Conservation (phyloP, 2,888 invertebrate genomes). For the Hyalella azteca region DNA sequence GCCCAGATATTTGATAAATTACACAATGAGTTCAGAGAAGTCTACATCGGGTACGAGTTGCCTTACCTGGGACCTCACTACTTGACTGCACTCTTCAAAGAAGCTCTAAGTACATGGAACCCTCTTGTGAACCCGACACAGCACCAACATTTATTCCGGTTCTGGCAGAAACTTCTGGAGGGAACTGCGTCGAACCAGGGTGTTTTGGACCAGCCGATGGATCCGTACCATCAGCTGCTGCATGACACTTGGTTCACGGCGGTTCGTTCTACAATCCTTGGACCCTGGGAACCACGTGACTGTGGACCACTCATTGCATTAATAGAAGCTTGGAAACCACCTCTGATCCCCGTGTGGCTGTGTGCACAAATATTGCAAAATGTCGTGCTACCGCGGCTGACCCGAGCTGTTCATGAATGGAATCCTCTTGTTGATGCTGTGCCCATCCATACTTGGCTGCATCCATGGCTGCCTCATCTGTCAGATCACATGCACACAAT, state of each 20-base stretch:
- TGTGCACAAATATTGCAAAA: conserved; percentile 81
- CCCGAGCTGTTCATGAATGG: conserved; percentile 83
- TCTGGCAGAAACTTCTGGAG: conserved; percentile 64
- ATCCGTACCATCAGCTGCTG: conserved; percentile 80
- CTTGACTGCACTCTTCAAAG: conserved; percentile 81
- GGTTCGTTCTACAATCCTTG: conserved; percentile 72
- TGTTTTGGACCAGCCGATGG: conserved; percentile 50
- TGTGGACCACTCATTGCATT: conserved; percentile 65
- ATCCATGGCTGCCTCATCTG: conserved; percentile 92
- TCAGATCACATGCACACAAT: conserved; percentile 71
- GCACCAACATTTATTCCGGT: conserved; percentile 63
- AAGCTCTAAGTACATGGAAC: conserved; percentile 78
- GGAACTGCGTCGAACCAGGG: conserved; percentile 57
- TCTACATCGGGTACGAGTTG: conserved; percentile 55
- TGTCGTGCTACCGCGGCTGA: conserved; percentile 74
- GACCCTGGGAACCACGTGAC: conserved; percentile 67
- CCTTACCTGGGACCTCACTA: conserved; percentile 79
- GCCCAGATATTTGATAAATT: conserved; percentile 69
- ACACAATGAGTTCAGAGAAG: conserved; percentile 63
- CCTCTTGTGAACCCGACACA: conserved; percentile 69
- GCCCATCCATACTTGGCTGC: conserved; percentile 95
- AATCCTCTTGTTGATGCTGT: conserved; percentile 93
- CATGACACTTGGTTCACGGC: conserved; percentile 93
- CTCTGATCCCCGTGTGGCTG: conserved; percentile 82
- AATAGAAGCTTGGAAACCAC: conserved; percentile 77